Percentiles rank a stretch among this genome's conserved stretches.
These are phyloP conservation scores for Drosophila triauraria DNA, from an alignment of 1,140 invertebrate genomes.

Conservation along the genomic window DNA sequence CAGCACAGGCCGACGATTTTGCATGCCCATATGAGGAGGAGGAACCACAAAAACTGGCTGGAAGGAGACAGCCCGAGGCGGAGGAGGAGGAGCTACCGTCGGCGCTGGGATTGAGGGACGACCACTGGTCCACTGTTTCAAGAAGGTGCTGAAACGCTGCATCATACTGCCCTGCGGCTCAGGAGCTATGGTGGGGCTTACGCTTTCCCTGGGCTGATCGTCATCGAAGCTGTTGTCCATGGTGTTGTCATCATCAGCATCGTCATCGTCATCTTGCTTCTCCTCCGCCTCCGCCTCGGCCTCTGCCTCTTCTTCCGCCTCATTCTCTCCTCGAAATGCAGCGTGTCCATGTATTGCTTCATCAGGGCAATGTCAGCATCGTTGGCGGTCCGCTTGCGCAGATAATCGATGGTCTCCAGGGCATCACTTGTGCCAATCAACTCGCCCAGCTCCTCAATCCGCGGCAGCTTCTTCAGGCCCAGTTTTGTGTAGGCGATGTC, in stretches of 20 bases:
- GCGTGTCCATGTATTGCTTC: slow-evolving; percentile 69
- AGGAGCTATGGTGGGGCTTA: slow-evolving; percentile 4
- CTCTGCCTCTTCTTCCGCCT: slow-evolving; percentile 21
- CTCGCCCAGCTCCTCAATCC: slow-evolving; percentile 62
- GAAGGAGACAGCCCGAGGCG: slow-evolving; percentile 3
- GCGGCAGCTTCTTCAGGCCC: slow-evolving; percentile 70
- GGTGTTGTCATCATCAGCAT: slow-evolving; percentile 47
- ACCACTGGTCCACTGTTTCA: slow-evolving; percentile 61
- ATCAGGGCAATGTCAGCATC: slow-evolving; percentile 69
- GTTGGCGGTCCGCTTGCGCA: slow-evolving; percentile 57
- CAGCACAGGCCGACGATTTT: slow-evolving; percentile 41
- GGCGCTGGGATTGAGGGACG: slow-evolving; percentile 5
- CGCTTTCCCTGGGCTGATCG: slow-evolving; percentile 9
- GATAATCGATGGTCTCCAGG: slow-evolving; percentile 73
- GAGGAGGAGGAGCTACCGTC: slow-evolving; percentile 7
- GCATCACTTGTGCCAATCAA: slow-evolving; percentile 66
- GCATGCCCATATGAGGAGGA: slow-evolving; percentile 10
- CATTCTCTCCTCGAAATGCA: slow-evolving; percentile 64
- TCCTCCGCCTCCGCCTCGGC: slow-evolving; percentile 5
- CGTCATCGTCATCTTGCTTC: slow-evolving; percentile 4
- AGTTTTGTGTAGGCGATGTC: slow-evolving; percentile 67
- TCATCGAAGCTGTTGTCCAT: slow-evolving; percentile 50
- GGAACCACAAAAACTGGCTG: slow-evolving; percentile 48
- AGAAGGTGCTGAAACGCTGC: slow-evolving; percentile 47
- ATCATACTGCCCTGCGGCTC: slow-evolving; percentile 21